phyloP scores from a whole-genome alignment of 2,888 invertebrate species.

The Crocallis elinguaria region DNA sequence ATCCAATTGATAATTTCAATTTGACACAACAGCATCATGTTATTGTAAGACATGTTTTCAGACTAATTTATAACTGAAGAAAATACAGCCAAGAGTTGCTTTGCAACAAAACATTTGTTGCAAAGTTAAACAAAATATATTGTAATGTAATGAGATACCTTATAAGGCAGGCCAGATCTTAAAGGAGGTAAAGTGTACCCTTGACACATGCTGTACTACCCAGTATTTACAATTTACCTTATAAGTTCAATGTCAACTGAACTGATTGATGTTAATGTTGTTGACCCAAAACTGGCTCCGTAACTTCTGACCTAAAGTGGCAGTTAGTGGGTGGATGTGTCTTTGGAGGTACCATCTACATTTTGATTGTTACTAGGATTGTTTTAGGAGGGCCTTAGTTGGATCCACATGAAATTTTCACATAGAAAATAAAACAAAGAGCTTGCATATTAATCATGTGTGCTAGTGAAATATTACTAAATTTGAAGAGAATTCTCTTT shows the following conservation, averaged over 20 bases:
- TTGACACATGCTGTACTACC: constrained; percentile 16
- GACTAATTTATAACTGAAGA: neutral
- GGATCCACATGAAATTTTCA: too few species aligned
- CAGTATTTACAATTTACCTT: constrained; percentile 14
- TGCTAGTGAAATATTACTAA: too few species aligned
- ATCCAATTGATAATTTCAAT: constrained; percentile 11
- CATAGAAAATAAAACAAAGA: too few species aligned
- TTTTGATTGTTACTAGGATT: neutral
- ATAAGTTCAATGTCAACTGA: constrained; percentile 16
- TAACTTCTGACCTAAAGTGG: constrained; percentile 15
- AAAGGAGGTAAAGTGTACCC: constrained; percentile 11
- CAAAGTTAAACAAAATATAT: constrained; percentile 7
- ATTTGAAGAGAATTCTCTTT: too few species aligned
- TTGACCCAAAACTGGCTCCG: constrained; percentile 13
- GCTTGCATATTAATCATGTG: too few species aligned
- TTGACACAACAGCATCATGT: neutral
- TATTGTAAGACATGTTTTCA: neutral
- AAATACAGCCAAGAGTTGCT: neutral
- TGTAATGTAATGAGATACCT: constrained; percentile 8
- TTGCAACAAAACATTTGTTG: neutral
- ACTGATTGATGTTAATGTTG: constrained; percentile 4
- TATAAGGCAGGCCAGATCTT: constrained; percentile 9
- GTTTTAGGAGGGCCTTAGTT: too few species aligned
- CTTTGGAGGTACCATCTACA: neutral
- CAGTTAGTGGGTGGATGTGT: constrained; percentile 4